Evolutionary conservation across 1,140 invertebrate genomes (phyloP).

Genomic region (Drosophila subobscura): DNA sequence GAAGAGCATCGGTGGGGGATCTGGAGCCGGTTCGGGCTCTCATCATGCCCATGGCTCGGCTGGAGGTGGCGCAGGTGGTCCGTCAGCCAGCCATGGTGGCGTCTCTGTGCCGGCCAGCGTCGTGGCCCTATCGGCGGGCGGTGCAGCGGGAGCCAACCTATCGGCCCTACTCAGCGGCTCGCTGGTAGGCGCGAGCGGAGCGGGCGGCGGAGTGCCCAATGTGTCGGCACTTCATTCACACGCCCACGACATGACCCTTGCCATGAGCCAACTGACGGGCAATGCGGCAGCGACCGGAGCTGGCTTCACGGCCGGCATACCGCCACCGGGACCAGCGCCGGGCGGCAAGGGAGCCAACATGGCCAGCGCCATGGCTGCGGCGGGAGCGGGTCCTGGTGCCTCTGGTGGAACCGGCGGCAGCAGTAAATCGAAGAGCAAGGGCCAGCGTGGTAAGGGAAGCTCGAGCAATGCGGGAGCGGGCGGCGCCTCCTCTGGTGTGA

Average conservation of each 20-base stretch:
- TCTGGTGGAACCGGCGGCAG: slow-evolving; percentile 45
- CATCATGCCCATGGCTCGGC: slow-evolving; percentile 41
- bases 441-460: slow-evolving; percentile 75
- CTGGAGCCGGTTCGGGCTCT: slow-evolving; percentile 22
- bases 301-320: slow-evolving; percentile 35
- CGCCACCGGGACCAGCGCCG: slow-evolving; percentile 38
- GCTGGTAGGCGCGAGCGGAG: slow-evolving; percentile 61
- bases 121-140: slow-evolving; percentile 34
- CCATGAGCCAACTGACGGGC: slow-evolving; percentile 59
- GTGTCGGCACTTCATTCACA: slow-evolving; percentile 44
- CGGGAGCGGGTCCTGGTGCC: slow-evolving; percentile 58
- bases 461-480: slow-evolving; percentile 75
- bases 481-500: slow-evolving; percentile 49
- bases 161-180: slow-evolving; percentile 54
- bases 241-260: slow-evolving; percentile 63
- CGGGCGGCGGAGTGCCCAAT: slow-evolving; percentile 48
- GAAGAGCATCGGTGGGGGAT: slow-evolving; percentile 77
- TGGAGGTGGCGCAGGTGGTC: slow-evolving; percentile 20
- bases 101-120: slow-evolving; percentile 54
- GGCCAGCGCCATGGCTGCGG: slow-evolving; percentile 62
- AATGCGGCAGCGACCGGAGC: slow-evolving; percentile 53
- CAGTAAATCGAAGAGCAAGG: slow-evolving; percentile 56
- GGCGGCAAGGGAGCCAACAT: slow-evolving; percentile 65
- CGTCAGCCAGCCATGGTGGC: slow-evolving; percentile 21
- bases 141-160: slow-evolving; percentile 52